phyloP scores from a whole-genome alignment of 2,797 vertebrate species.

The Macropodus opercularis region DNA sequence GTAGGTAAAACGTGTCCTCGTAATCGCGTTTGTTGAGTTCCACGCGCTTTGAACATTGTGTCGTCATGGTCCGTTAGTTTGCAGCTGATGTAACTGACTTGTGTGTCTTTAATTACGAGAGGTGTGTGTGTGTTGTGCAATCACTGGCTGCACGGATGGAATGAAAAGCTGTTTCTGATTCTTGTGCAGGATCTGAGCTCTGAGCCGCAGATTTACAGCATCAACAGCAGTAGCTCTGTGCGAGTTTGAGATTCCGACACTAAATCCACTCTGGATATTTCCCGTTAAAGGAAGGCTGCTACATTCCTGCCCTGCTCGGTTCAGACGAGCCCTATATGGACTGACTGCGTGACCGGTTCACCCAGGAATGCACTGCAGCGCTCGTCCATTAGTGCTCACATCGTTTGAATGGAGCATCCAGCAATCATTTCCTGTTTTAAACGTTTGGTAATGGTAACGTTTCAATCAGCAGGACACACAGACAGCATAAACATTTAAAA shows the following conservation, averaged over 20 bases:
- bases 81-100: conserved; percentile 4
- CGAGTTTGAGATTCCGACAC: conserved; percentile 78
- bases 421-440: conserved; percentile 10
- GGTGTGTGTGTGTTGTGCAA: conserved; percentile 11
- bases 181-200: conserved; percentile 26
- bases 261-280: conserved; percentile 80
- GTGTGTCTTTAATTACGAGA: not conserved
- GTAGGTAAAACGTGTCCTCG: too few species aligned
- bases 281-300: conserved; percentile 68
- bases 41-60: not conserved
- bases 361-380: conserved; percentile 53
- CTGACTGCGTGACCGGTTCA: conserved; percentile 65
- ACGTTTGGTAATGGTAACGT: too few species aligned
- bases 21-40: too few species aligned
- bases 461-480: too few species aligned
- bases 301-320: conserved; percentile 77
- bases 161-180: conserved; percentile 26
- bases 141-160: conserved; percentile 14
- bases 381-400: conserved; percentile 7
- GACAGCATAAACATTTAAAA: too few species aligned
- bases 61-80: not conserved
- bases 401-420: not conserved
- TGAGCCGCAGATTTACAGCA: conserved; percentile 69
- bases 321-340: conserved; percentile 85
- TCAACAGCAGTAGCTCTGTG: conserved; percentile 65